Conservation (phyloP, 2,888 invertebrate species). For the Drosophila stalkeri region DNA sequence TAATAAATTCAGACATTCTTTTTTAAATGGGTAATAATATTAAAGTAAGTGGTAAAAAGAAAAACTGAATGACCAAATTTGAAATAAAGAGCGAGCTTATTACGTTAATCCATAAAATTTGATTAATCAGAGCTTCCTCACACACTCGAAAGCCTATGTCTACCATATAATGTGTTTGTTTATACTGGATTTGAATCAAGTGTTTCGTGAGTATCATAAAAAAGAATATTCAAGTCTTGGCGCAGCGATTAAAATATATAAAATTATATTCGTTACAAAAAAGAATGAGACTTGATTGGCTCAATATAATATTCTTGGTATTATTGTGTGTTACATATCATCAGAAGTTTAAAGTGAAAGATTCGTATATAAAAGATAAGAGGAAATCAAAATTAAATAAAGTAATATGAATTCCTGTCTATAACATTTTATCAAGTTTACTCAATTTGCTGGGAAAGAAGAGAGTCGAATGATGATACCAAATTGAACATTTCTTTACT, state of each 20-base stretch:
- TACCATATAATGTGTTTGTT: too few relatives aligned
- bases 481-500: not conserved
- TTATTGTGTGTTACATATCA: not conserved
- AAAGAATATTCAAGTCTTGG: too few relatives aligned
- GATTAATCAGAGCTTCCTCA: too few relatives aligned
- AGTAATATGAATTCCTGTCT: not conserved
- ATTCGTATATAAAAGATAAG: too few relatives aligned
- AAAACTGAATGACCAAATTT: not conserved
- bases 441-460: not conserved
- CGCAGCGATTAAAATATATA: too few relatives aligned
- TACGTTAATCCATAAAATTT: not conserved
- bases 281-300: not conserved
- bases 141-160: too few relatives aligned
- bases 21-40: too few relatives aligned
- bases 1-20: too few relatives aligned
- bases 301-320: not conserved
- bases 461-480: not conserved
- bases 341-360: not conserved
- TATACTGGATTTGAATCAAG: too few relatives aligned
- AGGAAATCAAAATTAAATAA: too few relatives aligned
- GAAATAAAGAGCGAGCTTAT: not conserved
- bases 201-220: too few relatives aligned
- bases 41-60: not conserved
- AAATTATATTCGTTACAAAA: not conserved
- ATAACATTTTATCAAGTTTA: not conserved